phyloP scores from a whole-genome alignment of 2,113 vertebrate genomes.

The Phaethornis superciliosus region DNA sequence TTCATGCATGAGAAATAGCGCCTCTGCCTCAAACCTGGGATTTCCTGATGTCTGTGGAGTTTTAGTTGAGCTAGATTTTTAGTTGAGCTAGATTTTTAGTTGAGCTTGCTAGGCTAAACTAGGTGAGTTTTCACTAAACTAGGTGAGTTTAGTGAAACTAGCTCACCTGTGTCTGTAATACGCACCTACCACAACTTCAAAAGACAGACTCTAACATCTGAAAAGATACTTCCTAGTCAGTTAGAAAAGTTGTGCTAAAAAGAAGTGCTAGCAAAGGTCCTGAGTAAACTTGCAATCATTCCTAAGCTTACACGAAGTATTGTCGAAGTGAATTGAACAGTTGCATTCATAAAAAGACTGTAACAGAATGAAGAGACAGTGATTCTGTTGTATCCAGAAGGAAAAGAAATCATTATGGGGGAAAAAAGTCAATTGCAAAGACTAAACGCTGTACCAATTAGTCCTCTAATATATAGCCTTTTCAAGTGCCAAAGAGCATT shows the following conservation, averaged over 20 bases:
- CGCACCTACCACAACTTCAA: background rate
- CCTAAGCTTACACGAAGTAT: background rate
- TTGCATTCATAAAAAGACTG: background rate
- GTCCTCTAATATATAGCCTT: slow-evolving; percentile 61
- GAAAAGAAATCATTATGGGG: slow-evolving; percentile 40
- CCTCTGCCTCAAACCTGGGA: background rate
- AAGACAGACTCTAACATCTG: background rate
- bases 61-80: background rate
- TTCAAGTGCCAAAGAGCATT: slow-evolving; percentile 58
- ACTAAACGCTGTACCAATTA: slow-evolving; percentile 67
- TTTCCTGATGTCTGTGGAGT: background rate
- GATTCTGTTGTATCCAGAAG: slow-evolving; percentile 19
- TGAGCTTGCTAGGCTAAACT: background rate
- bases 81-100: background rate
- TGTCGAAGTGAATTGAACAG: background rate
- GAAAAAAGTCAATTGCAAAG: slow-evolving; percentile 13
- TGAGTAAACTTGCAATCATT: background rate
- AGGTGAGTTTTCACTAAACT: too few species aligned
- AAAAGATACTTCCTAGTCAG: background rate
- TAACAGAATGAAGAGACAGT: slow-evolving; percentile 21
- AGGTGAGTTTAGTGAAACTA: too few species aligned
- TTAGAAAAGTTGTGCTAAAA: background rate
- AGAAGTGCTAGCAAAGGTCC: background rate
- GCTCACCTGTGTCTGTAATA: background rate
- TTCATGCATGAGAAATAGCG: background rate